Base-by-base conservation (phyloP, 2,113 vertebrate species). In the Silurus asotus region DNA sequence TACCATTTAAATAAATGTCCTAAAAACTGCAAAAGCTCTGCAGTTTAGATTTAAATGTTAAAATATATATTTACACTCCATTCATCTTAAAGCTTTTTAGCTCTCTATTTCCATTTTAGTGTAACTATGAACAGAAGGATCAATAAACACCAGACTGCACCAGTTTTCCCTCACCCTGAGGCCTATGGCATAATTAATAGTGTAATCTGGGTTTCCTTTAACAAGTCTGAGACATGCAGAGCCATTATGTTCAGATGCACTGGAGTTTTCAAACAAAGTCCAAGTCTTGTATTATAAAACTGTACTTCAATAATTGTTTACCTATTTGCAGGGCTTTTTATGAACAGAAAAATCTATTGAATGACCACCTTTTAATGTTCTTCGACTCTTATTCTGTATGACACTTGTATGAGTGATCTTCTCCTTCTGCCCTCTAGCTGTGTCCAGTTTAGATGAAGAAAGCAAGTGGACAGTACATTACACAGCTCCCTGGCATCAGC, bases 371-470 rank as follows among this genome's bases (percentile, higher is more conserved):
- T 14, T 15, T 28, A 28, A 11, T 56, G 13, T 28, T 17, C 23
- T 61, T 61, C 23, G 8, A 48, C 77, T 59, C 10, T 45, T 61
- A 45, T 28, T 45, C 11, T 49, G 49, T 2, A 62, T 37, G 61
- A 25, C 25, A 84, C 56, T 37, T 74, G 55, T 83, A 61, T 67
- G 20, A 81, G 48, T 65, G 7, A 7, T 76, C 55, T 19, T 82
- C 61, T 80, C 89, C 83, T 48, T 88, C 45, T 91, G 15, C 14
- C 91, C 81, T 92, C 82, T 86, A 99, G 98, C 98, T 51, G 97
- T 99, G 91, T 99, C 98, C 89, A 99, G 96, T 93, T 94, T 99
- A 90, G 98, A 99, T 49, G 98, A 99, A 92, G 98, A 99, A 93
- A 99, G 96, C 88, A 96, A 97, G 89, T 99, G 97, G 98, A 96